Base-by-base conservation (phyloP, 2,797 vertebrate genomes). In the Halcyon badia region DNA sequence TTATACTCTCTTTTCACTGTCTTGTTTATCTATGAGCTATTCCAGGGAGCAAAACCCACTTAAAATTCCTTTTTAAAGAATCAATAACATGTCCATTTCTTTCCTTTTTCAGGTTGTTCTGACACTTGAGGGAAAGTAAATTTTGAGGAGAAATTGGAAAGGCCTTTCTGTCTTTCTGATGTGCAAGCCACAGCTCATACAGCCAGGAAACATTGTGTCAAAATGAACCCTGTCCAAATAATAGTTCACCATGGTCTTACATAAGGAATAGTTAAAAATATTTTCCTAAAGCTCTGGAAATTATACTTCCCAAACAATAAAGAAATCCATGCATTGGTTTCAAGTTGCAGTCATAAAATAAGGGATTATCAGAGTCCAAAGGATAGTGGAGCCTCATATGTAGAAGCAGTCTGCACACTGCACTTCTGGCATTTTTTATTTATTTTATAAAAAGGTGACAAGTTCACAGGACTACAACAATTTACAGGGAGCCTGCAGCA, bases 381-480 rank as follows among this genome's bases (percentile, higher is more conserved):
- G 9, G 8, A 37, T 7, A 52, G 22, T 4, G 24, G 11, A 6
- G 2, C 7, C 6, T 72, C 28, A 30, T n/a, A 10, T 44, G 9
- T 25, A 75, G 60, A 60, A 49, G 19, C 8, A 77, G 48, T 65
- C 11, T 30, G 8, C 21, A 56, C 8, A 6, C 0, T 4, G 18
- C 8, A 48, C 2, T 76, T 75, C 2, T 14, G 8, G 7, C 2
- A 1, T 14, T 21, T 39, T 6, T 21, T 5, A 3, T 21, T 18
- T 25, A 22, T 30, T 58, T 70, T 52, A 28, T 28, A 13, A 35
- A 44, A 46, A 51, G 1, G 5, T 52, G 8, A 16, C 19, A 90
- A 35, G 13, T 20, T 78, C 44, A 58, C 13, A 51, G 22, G 31
- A 56, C 19, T 66, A 25, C 2, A 2, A 48, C 19, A 10, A 2